A percentile compares a stretch with the other conserved stretches of the same genome.
phyloP scores from a whole-genome alignment of 2,888 invertebrate species.

The Pseudanteris insignis region DNA sequence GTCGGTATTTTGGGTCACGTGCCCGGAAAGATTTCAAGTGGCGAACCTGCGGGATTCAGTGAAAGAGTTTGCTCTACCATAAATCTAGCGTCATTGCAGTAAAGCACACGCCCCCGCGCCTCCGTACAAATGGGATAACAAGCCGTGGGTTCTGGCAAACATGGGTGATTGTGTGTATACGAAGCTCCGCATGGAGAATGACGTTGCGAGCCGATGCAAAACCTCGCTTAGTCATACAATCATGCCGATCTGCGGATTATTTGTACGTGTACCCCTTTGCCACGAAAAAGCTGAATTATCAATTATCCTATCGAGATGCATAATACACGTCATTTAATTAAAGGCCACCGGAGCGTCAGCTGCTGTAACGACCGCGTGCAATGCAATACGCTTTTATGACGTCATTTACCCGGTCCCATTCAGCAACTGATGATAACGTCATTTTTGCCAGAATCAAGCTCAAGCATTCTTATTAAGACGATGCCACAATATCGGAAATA shows the following conservation, averaged over 20 bases:
- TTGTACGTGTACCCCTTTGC: conserved; percentile 27
- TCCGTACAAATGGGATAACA: conserved; percentile 53
- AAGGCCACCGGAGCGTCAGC: conserved; percentile 37
- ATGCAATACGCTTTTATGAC: conserved; percentile 30
- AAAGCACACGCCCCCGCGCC: conserved; percentile 36
- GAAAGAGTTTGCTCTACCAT: conserved; percentile 40
- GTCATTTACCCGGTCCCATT: conserved; percentile 16
- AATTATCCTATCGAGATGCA: conserved; percentile 39
- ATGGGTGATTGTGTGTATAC: conserved; percentile 55
- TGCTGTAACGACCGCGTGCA: conserved; percentile 28
- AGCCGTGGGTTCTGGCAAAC: conserved; percentile 54
- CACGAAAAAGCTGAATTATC: conserved; percentile 41
- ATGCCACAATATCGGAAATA: neutral
- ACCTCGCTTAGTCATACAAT: conserved; percentile 33
- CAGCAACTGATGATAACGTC: conserved; percentile 23
- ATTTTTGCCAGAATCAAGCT: conserved; percentile 21
- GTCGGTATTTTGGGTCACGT: conserved; percentile 37
- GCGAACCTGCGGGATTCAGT: conserved; percentile 27
- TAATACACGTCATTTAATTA: conserved; percentile 42
- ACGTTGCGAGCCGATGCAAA: conserved; percentile 41
- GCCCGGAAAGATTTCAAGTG: conserved; percentile 36
- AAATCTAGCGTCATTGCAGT: conserved; percentile 44
- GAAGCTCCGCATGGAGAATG: conserved; percentile 49
- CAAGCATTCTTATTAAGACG: conserved; percentile 1
- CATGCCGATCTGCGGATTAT: conserved; percentile 37